A percentile compares a stretch with the other conserved stretches of the same genome.
These are phyloP conservation scores for Prunella himalayana DNA, from an alignment of 2,113 vertebrate species.

Conservation along the genomic window DNA sequence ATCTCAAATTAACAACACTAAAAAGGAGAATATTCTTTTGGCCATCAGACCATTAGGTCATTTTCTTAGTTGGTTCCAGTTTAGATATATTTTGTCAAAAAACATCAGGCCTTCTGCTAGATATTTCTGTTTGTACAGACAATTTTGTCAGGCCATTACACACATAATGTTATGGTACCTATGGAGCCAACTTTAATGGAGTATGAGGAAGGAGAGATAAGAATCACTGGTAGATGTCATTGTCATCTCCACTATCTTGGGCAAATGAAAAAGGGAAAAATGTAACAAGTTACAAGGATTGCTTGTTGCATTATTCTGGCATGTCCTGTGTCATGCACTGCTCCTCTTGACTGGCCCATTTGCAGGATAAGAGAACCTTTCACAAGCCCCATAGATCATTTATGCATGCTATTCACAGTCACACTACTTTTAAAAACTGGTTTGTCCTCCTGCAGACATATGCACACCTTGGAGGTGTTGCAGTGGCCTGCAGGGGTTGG, in stretches of 20 bases:
- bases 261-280: not conserved
- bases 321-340: not conserved
- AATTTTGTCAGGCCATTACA: not conserved
- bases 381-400: not conserved
- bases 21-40: not conserved
- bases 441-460: not conserved
- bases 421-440: not conserved
- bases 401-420: not conserved
- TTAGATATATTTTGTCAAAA: not conserved
- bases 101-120: not conserved
- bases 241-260: not conserved
- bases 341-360: not conserved
- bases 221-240: not conserved
- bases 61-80: not conserved
- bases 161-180: not conserved
- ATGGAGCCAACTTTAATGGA: not conserved
- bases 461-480: not conserved
- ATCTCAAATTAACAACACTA: not conserved
- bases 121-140: not conserved
- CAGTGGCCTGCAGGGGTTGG: not conserved
- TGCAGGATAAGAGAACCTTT: not conserved
- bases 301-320: not conserved
- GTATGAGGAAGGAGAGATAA: not conserved
- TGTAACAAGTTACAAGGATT: not conserved
- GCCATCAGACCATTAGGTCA: not conserved